Percentiles rank a stretch among this genome's conserved stretches.
Conservation (phyloP, 2,113 vertebrate genomes). For the Nannobrachium achirus region DNA sequence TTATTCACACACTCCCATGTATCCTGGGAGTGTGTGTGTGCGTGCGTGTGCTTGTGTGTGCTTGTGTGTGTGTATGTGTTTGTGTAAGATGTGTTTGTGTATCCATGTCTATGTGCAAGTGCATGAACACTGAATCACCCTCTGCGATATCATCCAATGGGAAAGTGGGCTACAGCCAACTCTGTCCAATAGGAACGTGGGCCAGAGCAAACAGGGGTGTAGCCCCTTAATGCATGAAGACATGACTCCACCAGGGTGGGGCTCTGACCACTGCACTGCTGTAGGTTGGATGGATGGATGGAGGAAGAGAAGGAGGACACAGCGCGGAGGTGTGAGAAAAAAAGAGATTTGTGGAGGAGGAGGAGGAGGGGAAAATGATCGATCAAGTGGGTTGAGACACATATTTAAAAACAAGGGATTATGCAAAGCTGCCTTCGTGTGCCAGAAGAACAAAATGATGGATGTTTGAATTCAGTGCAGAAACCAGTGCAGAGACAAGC, state of each 20-base stretch:
- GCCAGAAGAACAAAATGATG: no score
- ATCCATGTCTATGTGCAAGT: background rate
- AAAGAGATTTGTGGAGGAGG: background rate
- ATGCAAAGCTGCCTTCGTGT: no score
- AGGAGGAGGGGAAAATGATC: background rate
- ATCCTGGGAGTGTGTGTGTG: conserved; percentile 6
- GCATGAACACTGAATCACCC: conserved; percentile 40
- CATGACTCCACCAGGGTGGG: conserved; percentile 56
- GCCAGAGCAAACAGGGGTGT: conserved; percentile 72
- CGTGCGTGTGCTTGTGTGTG: conserved; percentile 8
- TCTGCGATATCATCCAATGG: conserved; percentile 45
- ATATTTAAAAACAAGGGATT: no score
- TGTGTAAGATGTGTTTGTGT: background rate
- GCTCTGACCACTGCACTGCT: conserved; percentile 15
- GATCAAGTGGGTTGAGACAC: background rate
- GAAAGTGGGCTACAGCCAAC: conserved; percentile 43
- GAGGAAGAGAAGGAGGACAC: background rate
- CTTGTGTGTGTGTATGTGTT: background rate
- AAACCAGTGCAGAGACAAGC: no score
- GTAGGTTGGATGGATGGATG: conserved; percentile 15
- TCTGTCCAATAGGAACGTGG: conserved; percentile 39
- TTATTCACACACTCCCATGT: no score
- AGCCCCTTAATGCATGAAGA: conserved; percentile 55
- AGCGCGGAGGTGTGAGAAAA: background rate
- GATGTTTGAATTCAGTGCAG: no score